phyloP scores from a whole-genome alignment of 2,888 invertebrate genomes.

The Heterodera filipjevi region DNA sequence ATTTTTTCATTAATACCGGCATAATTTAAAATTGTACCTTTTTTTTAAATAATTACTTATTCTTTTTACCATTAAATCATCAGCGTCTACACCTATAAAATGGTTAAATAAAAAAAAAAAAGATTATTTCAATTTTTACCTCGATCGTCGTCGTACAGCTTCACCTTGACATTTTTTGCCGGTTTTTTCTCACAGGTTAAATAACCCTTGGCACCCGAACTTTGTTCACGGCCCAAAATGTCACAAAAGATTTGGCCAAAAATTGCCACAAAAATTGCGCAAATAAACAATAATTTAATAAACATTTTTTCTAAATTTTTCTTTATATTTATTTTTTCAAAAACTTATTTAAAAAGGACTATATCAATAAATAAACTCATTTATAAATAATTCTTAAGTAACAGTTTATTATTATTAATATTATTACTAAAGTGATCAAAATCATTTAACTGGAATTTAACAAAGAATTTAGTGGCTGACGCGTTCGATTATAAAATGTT shows the following conservation, averaged over 20 bases:
- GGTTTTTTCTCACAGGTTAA: conserved; percentile 49
- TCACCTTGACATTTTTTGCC: conserved; percentile 46
- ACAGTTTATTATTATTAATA: too few relatives aligned
- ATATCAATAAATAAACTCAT: too few relatives aligned
- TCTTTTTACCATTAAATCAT: conserved; percentile 38
- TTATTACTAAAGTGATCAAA: too few relatives aligned
- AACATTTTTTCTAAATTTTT: background rate
- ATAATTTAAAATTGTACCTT: too few relatives aligned
- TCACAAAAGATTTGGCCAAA: background rate
- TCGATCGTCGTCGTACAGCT: conserved; percentile 49
- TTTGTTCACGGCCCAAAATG: conserved; percentile 43
- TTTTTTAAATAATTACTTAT: too few relatives aligned
- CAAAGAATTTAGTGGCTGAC: too few relatives aligned
- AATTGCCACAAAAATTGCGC: background rate
- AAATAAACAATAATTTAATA: background rate
- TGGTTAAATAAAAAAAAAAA: background rate
- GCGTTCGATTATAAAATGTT: too few relatives aligned
- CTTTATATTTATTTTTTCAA: too few relatives aligned
- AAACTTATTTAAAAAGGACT: too few relatives aligned
- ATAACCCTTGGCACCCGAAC: conserved; percentile 41
- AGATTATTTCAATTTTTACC: conserved; percentile 26
- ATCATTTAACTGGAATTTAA: too few relatives aligned
- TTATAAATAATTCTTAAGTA: too few relatives aligned
- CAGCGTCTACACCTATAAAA: conserved; percentile 36
- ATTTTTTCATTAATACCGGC: too few relatives aligned